Percentiles rank a stretch among this genome's conserved stretches.
phyloP scores from a whole-genome alignment of 1,140 invertebrate genomes.

The Apis florea region DNA sequence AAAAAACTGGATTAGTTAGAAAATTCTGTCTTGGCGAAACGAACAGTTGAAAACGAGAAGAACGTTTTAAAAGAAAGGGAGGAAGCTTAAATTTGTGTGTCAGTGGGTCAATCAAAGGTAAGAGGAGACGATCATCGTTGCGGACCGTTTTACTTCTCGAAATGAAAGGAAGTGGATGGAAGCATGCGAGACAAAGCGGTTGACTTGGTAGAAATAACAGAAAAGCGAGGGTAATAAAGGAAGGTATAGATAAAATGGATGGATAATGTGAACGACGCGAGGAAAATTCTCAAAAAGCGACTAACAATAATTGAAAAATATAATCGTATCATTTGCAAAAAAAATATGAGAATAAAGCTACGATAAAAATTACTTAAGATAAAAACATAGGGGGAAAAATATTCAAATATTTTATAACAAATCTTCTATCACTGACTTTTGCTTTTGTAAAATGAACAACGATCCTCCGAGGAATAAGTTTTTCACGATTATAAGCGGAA shows the following conservation, averaged over 20 bases:
- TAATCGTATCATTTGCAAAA: not conserved
- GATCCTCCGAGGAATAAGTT: not conserved
- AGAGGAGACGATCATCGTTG: not conserved
- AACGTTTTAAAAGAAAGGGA: conserved; percentile 6
- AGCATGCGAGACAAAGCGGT: not conserved
- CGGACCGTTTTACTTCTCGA: not conserved
- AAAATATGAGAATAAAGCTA: no score
- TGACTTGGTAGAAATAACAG: conserved; percentile 1
- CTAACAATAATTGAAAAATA: not conserved
- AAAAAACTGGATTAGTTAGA: not conserved
- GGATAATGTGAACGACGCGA: not conserved
- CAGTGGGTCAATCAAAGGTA: conserved; percentile 34
- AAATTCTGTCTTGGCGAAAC: conserved; percentile 7
- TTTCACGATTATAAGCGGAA: not conserved
- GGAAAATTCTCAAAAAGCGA: not conserved
- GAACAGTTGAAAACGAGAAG: not conserved
- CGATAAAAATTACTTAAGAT: not conserved
- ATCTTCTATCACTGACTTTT: not conserved
- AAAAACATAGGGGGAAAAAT: not conserved
- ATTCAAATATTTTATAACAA: not conserved
- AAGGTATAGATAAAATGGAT: not conserved
- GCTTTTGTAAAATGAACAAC: not conserved
- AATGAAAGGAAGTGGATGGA: conserved; percentile 4
- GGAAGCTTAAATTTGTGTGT: conserved; percentile 35
- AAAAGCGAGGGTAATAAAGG: not conserved